Base-by-base conservation (phyloP, 2,888 invertebrate species). In the Mactromeris polynyma region DNA sequence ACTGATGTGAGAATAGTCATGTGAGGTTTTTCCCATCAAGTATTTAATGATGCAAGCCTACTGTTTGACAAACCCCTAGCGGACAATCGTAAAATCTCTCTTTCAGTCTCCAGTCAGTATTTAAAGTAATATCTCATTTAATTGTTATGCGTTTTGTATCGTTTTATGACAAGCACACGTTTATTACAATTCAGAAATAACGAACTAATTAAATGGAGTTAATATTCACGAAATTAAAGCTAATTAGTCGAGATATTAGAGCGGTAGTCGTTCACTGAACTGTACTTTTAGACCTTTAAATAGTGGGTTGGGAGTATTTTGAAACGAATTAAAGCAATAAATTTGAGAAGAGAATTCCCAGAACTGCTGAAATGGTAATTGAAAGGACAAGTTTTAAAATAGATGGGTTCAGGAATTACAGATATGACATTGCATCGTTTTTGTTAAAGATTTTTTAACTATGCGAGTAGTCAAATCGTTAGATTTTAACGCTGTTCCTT, bases 111-210 rank as follows among this genome's bases (percentile, higher is more conserved):
- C 11, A 46, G 17, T 19, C n/a, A 26, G 58, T 6, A 9, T 58
- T 21, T 58, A 69, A 69, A 69, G 31, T 33, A 17, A 33, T 73
- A 73, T 36, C 73, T 33, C 36, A 33, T 73, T 73, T 73, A 19
- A 36, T 33, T 36, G 2, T 2, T 26, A 73, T 36, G 17, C 26
- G 17, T 26, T 26, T 73, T 33, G 73, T 73, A 14, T 73, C 73
- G 1, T 33, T 73, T 73, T 36, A 33, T 9, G 73, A 69, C 69
- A 31, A 33, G 17, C 14, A 33, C 31, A 33, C 69, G 31, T 69
- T 69, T 33, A 69, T 33, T 11, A 69, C 69, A 69, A 69, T 69
- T 31, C 69, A 69, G 33, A 69, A 69, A 33, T 73, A 73, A 73
- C 19, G 73, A 33, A 33, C 33, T 73, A 73, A 73, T 73, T 73